A percentile compares a stretch with the other conserved stretches of the same genome.
phyloP scores from a whole-genome alignment of 2,113 vertebrate species.

The Poeciliopsis prolifica region DNA sequence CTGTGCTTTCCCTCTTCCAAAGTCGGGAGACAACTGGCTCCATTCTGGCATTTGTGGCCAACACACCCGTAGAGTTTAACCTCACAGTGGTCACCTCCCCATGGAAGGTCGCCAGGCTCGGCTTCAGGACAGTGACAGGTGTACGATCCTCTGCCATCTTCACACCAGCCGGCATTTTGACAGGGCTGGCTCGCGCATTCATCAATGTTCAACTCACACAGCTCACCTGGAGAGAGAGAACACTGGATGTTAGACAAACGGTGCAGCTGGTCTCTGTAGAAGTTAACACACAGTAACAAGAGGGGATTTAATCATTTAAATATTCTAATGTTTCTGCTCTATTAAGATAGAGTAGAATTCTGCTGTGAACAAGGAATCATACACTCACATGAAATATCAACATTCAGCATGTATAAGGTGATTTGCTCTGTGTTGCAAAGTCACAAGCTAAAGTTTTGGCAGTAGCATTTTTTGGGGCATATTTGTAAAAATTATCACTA shows the following conservation, averaged over 20 bases:
- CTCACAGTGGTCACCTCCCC: constrained; percentile 88
- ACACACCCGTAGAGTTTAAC: constrained; percentile 85
- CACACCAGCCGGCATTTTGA: constrained; percentile 87
- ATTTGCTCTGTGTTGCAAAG: background rate
- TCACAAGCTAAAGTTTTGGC: too few relatives aligned
- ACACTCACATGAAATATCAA: background rate
- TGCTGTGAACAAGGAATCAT: background rate
- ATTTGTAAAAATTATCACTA: too few relatives aligned
- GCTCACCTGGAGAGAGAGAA: constrained; percentile 75
- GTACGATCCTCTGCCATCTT: constrained; percentile 85
- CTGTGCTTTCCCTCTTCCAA: constrained; percentile 79
- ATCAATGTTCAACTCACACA: constrained; percentile 86
- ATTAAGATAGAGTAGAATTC: background rate
- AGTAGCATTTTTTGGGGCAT: too few relatives aligned
- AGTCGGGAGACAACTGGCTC: constrained; percentile 86
- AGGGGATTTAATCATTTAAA: too few relatives aligned
- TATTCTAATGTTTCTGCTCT: background rate
- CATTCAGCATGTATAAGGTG: too few relatives aligned
- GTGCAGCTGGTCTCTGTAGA: background rate
- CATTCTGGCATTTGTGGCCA: constrained; percentile 84
- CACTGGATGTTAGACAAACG: constrained; percentile 1
- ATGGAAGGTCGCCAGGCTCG: constrained; percentile 70
- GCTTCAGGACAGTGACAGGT: constrained; percentile 83
- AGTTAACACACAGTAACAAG: background rate
- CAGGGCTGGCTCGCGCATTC: constrained; percentile 91